Evolutionary conservation across 2,113 vertebrate species (phyloP).

Genomic region (Paraplagusia blochii): DNA sequence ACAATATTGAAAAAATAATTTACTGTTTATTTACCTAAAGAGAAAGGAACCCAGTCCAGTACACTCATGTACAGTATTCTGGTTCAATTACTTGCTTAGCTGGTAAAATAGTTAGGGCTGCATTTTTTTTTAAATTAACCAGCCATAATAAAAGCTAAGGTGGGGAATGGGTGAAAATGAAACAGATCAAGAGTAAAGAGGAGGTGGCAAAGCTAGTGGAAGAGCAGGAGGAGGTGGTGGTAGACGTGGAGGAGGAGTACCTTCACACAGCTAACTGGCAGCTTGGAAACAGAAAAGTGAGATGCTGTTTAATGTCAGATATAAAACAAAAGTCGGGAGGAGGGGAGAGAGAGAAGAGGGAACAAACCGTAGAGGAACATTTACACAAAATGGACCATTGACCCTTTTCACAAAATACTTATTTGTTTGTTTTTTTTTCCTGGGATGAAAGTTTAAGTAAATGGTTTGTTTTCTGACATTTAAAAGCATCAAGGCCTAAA

Average conservation of each 20-base stretch:
- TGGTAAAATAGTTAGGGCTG: constrained; percentile 42
- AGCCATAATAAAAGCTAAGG: constrained; percentile 32
- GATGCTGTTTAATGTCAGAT: constrained; percentile 90
- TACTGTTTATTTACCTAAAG: too few relatives aligned
- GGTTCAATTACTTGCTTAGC: constrained; percentile 3
- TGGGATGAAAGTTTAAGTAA: not conserved
- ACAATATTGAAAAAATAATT: too few relatives aligned
- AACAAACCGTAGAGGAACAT: constrained; percentile 43
- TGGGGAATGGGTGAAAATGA: constrained; percentile 31
- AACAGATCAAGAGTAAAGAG: constrained; percentile 40
- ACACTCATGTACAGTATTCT: not conserved
- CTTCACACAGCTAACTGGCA: constrained; percentile 99
- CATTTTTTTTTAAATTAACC: constrained; percentile 12
- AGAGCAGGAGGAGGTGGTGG: constrained; percentile 44
- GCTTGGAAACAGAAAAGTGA: constrained; percentile 99
- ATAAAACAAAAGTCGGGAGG: constrained; percentile 52
- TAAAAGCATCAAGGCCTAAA: not conserved
- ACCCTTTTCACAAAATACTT: constrained; percentile 1
- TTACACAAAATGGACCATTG: constrained; percentile 59
- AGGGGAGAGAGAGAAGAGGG: constrained; percentile 58
- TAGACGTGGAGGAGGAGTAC: constrained; percentile 83
- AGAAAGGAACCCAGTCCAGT: not conserved
- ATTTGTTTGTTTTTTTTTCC: not conserved
- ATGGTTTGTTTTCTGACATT: not conserved
- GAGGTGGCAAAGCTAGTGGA: constrained; percentile 20